Conservation (phyloP, 2,797 vertebrate species). For the Scyliorhinus canicula region DNA sequence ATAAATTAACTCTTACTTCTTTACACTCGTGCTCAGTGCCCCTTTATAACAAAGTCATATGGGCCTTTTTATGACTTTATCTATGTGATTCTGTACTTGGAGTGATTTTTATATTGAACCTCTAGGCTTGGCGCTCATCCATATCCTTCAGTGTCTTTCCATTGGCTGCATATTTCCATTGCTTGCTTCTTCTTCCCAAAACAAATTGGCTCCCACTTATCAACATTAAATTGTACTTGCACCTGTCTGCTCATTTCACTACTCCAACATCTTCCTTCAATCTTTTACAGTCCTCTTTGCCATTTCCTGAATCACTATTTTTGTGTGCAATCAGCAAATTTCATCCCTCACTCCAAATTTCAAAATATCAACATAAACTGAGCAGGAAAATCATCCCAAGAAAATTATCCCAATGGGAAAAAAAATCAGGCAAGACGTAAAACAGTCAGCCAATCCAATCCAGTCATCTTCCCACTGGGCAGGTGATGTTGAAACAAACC, state of each 20-base stretch:
- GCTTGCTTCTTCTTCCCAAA: not conserved
- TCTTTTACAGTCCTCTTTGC: not conserved
- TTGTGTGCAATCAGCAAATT: not conserved
- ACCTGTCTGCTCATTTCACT: not conserved
- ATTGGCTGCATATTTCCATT: not conserved
- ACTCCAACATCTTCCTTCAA: not conserved
- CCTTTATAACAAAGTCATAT: not conserved
- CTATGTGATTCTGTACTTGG: not conserved
- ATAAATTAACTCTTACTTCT: not conserved
- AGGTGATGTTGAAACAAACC: not conserved
- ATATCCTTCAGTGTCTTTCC: not conserved
- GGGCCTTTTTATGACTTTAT: not conserved
- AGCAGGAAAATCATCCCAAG: not conserved
- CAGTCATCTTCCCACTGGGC: not conserved
- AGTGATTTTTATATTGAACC: not conserved
- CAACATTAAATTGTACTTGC: not conserved
- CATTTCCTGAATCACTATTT: not conserved
- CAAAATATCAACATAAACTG: not conserved
- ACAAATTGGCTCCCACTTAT: not conserved
- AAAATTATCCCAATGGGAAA: no score
- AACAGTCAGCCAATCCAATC: not conserved
- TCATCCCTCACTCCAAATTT: not conserved
- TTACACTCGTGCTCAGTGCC: not conserved
- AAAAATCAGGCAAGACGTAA: not conserved
- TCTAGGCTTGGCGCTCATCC: not conserved